Evolutionary conservation across 2,797 vertebrate species (phyloP).

Genomic region (Naso thynnoides): DNA sequence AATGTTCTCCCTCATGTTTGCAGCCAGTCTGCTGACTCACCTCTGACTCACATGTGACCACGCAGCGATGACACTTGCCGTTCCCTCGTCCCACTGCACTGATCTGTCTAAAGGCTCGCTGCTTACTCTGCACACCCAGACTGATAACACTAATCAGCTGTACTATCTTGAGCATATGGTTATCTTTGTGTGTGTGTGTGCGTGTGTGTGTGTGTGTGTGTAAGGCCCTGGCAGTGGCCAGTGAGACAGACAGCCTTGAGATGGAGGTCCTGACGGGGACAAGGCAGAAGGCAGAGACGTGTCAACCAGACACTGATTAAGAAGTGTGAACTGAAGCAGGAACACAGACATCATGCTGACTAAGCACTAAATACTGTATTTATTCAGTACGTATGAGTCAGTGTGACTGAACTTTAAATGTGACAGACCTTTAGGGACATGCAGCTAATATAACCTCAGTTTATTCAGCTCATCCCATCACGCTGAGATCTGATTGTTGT

Average conservation of each 20-base stretch:
- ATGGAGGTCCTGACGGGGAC: slow-evolving; percentile 24
- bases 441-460: neutral
- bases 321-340: slow-evolving; percentile 25
- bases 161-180: slow-evolving; percentile 21
- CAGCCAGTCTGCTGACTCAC: slow-evolving; percentile 41
- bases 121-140: slow-evolving; percentile 14
- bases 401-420: neutral
- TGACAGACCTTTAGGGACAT: neutral
- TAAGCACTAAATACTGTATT: neutral
- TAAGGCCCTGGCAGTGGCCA: slow-evolving; percentile 34
- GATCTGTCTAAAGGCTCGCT: slow-evolving; percentile 47
- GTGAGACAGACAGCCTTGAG: slow-evolving; percentile 41
- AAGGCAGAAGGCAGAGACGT: slow-evolving; percentile 11
- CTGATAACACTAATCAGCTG: slow-evolving; percentile 34
- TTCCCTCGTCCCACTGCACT: neutral
- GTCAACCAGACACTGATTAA: slow-evolving; percentile 35
- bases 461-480: neutral
- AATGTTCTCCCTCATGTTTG: slow-evolving; percentile 3
- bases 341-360: slow-evolving; percentile 1
- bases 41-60: slow-evolving; percentile 29
- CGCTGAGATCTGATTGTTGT: neutral
- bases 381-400: slow-evolving; percentile 15
- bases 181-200: slow-evolving; percentile 13
- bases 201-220: slow-evolving; percentile 1
- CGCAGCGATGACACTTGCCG: slow-evolving; percentile 9